Base-by-base conservation (phyloP, 2,888 invertebrate species). In the Harpagoxenus sublaevis region DNA sequence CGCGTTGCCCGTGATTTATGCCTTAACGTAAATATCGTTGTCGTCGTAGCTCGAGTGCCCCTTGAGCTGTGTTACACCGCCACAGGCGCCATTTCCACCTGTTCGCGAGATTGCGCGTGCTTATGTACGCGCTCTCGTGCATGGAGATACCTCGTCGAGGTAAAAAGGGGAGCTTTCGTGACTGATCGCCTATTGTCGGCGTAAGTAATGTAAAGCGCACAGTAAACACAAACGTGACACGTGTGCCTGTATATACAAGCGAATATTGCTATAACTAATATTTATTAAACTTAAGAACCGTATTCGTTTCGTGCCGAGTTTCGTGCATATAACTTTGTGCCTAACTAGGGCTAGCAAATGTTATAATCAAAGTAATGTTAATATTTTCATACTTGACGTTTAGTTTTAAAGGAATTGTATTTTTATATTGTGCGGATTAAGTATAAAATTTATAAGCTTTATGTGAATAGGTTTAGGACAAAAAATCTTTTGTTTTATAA, bases 1-100 rank as follows among this genome's bases (percentile, higher is more conserved):
- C 88, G 71, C 73, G 71, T 45, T 73, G 60, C 35, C 66, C 60
- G 91, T 94, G 94, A 94, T 94, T 94, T 94, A 94, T 94, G 90
- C 93, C 92, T 93, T 92, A 92, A 93, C 93, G 94, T 94, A 92
- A 93, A 93, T 92, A 94, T 91, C 93, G 93, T 93, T 93, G 91
- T 89, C 89, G 86, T 79, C 89, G 88, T 79, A 87, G 87, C 87
- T 84, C 88, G 79, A 88, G 86, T 78, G 88, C 83, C 60, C 78
- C 83, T 73, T 81, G 71, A 60, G 85, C 62, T 57, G 75, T 60
- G 83, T 89, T 85, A 89, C 87, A 89, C 87, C 90, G 85, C 85
- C 86, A 79, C 82, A 73, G 83, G 84, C 86, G 71, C 78, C 81
- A 78, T 82, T 86, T 63, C 83, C 83, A 81, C 86, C 86, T 87